Conservation (phyloP, 1,140 invertebrate species). For the Bombus pyrosoma region DNA sequence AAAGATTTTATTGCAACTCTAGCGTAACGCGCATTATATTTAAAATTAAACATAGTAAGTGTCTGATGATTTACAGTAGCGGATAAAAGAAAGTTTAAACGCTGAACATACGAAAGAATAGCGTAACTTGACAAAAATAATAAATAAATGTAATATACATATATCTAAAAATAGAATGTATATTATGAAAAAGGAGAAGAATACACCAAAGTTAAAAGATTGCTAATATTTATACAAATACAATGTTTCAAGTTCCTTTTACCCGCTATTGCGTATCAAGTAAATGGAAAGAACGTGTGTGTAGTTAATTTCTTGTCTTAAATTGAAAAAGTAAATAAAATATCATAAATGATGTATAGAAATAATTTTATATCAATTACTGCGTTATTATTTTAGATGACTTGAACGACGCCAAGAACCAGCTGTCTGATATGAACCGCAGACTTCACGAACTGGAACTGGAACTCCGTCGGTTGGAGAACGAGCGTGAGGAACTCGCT, state of each 20-base stretch:
- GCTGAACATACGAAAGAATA: neutral
- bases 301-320: neutral
- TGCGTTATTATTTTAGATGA: slow-evolving; percentile 88
- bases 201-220: no score
- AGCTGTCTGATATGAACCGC: slow-evolving; percentile 94
- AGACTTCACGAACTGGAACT: slow-evolving; percentile 97
- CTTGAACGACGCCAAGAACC: slow-evolving; percentile 94
- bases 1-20: no score
- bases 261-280: neutral
- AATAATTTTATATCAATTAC: slow-evolving; percentile 11
- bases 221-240: no score
- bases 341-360: neutral
- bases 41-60: no score
- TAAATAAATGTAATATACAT: no score
- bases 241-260: neutral
- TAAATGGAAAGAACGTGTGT: neutral
- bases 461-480: slow-evolving; percentile 97
- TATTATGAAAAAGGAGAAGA: no score
- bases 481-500: slow-evolving; percentile 97
- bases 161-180: neutral
- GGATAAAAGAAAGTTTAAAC: no score
- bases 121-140: neutral
- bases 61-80: no score
- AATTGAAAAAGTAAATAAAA: neutral
- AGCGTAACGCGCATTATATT: no score